Evolutionary conservation across 2,797 vertebrate genomes (phyloP).

Genomic region (Liasis olivaceus): DNA sequence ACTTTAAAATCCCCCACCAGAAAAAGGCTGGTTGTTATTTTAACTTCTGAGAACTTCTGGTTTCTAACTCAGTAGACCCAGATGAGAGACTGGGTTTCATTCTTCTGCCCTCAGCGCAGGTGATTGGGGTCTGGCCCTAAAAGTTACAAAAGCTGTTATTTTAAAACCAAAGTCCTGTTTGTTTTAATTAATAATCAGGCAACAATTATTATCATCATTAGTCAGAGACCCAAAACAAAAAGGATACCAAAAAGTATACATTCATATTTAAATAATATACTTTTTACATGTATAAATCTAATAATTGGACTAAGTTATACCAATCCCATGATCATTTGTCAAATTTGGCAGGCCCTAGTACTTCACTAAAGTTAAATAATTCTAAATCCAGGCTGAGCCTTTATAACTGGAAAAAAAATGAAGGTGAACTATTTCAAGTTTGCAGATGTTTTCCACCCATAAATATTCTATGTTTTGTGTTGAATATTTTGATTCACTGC

Average conservation of each 20-base stretch:
- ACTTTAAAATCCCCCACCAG: neutral
- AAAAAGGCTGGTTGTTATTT: neutral
- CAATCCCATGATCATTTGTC: neutral
- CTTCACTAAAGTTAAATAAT: neutral
- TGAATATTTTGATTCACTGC: neutral
- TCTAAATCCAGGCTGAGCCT: neutral
- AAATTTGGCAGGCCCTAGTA: neutral
- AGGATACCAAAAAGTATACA: neutral
- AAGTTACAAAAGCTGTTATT: neutral
- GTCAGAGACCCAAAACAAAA: neutral
- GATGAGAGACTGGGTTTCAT: neutral
- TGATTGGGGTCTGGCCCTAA: neutral
- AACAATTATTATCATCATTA: neutral
- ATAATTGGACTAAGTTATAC: neutral
- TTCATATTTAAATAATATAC: neutral
- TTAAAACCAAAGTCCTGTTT: neutral
- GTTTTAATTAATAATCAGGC: neutral
- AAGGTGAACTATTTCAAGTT: neutral
- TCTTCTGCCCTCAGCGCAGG: neutral
- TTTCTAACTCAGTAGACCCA: neutral
- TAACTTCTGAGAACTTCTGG: neutral
- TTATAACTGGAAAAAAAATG: neutral
- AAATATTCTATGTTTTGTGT: neutral
- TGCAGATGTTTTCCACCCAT: neutral
- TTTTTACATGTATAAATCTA: neutral